A percentile compares a stretch with the other conserved stretches of the same genome.
Conservation (phyloP, 2,797 vertebrate genomes). For the Lophura swinhoii region DNA sequence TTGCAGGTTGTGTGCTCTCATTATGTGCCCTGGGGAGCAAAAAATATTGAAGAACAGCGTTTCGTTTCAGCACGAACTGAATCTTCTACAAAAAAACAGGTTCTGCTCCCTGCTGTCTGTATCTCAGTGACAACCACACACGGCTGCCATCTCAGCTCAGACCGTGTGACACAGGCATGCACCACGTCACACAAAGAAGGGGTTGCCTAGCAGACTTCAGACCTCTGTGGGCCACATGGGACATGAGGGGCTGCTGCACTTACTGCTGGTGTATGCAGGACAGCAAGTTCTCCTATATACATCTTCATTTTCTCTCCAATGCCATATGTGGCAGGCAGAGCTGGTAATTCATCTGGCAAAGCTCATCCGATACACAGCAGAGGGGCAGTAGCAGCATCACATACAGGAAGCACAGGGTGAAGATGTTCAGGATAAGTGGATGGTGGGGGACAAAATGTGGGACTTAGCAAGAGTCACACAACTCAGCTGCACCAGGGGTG, state of each 20-base stretch:
- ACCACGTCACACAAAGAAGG: rapidly evolving
- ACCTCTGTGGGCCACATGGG: rapidly evolving
- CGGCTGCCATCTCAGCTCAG: not conserved
- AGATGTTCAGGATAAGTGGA: not conserved
- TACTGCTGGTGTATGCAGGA: not conserved
- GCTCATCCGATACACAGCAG: not conserved
- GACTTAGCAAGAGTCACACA: not conserved
- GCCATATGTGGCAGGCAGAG: not conserved
- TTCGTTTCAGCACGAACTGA: not conserved
- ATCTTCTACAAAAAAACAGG: not conserved
- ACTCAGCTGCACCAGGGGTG: not conserved
- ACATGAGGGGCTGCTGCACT: not conserved
- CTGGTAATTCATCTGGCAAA: not conserved
- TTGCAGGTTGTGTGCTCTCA: not conserved
- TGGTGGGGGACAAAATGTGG: not conserved
- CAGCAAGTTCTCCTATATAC: not conserved
- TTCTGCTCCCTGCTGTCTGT: not conserved
- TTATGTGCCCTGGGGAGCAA: not conserved
- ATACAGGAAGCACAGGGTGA: not conserved
- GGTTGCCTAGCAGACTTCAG: not conserved
- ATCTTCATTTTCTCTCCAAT: not conserved
- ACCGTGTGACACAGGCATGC: rapidly evolving
- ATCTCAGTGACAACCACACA: not conserved
- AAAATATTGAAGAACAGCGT: not conserved
- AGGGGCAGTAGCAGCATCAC: not conserved